Evolutionary conservation across 2,888 invertebrate species (phyloP), one percentile per base, ranked within the genome.

Genomic region (Julus scanicus): DNA sequence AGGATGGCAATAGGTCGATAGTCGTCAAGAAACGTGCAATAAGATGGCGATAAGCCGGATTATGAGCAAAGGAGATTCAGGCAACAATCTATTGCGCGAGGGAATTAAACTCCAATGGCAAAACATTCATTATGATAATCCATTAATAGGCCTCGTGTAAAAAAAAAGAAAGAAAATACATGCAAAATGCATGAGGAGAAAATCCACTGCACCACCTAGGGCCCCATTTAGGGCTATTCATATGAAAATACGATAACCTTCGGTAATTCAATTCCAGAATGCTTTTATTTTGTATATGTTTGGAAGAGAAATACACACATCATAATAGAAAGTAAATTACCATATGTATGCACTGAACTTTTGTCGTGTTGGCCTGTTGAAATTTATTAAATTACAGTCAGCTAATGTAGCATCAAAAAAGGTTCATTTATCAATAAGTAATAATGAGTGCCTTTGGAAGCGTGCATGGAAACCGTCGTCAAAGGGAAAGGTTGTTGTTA

Each of bases 31-130:
- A 63, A 63, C n/a, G 63, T 20, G 63, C 17, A 63, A 63, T 63
- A 63, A 63, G 63, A 63, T 63, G 63, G 63, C 63, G 63, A 63
- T 63, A 63, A 63, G 63, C 63, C 63, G 63, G 63, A 63, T 63
- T 63, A 63, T 63, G 63, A 63, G n/a, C n/a, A n/a, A 63, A 63
- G 63, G 8, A 63, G 63, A 63, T n/a, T n/a, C 63, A n/a, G 63
- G 63, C 20, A 63, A 63, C 63, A 63, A 63, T 63, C 63, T 63
- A 63, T n/a, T 20, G n/a, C n/a, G 17, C n/a, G n/a, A 63, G n/a
- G 63, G 63, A 63, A 63, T 63, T 63, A 63, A 63, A 63, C 63
- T n/a, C 63, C 63, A n/a, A 63, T 63, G 17, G 63, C 63, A 63
- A 63, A 63, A 63, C 63, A 63, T 63, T 63, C 63, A n/a, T 63